Base-by-base conservation (phyloP, 2,113 vertebrate genomes). In the Phaethornis superciliosus region DNA sequence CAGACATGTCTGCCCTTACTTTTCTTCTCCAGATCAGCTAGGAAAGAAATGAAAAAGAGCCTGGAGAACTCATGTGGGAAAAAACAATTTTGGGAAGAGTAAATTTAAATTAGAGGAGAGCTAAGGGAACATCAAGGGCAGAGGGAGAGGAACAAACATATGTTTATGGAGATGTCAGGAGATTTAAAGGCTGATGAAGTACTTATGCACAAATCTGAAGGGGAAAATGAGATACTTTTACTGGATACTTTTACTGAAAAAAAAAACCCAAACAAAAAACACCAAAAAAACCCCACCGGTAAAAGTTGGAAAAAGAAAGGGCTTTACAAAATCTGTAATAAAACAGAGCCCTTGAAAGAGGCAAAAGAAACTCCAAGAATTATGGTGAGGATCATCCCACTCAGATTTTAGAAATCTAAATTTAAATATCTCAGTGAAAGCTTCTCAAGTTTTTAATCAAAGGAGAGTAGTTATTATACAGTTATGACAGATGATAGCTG, bases 121-220 rank as follows among this genome's bases (percentile, higher is more conserved):
- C 60, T 80, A 78, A 91, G 85, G 93, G 91, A 96, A 85, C 79
- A 78, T 84, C 0, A 16, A 65, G 7, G 22, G 2, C 10, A 15
- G 13, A 67, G 10, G 58, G 85, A 78, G 27, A 69, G 52, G 44
- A 88, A 81, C 51, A 94, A 95, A 71, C 93, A 94, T 86, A 95
- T 94, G 85, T 90, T 91, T 91, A 86, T 28, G 30, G 55, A 88
- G 89, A 78, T 71, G 75, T 44, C 91, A 95, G 54, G 91, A 93
- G 91, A 96, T 90, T 86, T 93, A 78, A 95, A 93, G 74, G 82
- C 72, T 91, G 82, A 94, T 89, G 56, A 87, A 93, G 68, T 95
- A 67, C 33, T 94, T 91, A 67, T 22, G 49, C 47, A 74, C 44
- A 83, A 96, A 85, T 90, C 83, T 75, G 40, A 80, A 84, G 64